phyloP scores from a whole-genome alignment of 1,140 invertebrate genomes.

The Drosophila auraria region DNA sequence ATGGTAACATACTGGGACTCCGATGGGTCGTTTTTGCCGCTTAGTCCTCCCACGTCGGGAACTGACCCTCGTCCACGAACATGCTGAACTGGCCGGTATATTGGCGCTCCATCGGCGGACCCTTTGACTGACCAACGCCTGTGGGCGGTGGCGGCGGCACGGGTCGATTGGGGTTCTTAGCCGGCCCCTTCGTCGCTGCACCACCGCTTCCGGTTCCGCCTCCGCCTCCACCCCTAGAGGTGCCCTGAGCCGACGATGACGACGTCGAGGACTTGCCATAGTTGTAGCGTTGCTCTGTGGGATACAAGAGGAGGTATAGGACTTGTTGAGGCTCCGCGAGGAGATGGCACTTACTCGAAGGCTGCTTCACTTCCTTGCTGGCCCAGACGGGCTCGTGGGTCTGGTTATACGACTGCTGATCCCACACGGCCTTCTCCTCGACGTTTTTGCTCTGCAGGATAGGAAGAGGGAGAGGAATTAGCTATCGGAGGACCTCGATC shows the following conservation, averaged over 20 bases:
- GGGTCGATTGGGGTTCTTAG: constrained; percentile 11
- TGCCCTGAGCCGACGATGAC: constrained; percentile 31
- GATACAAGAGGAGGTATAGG: neutral
- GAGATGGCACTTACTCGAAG: constrained; percentile 59
- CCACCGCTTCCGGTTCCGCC: constrained; percentile 16
- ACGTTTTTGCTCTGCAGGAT: constrained; percentile 74
- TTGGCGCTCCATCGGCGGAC: constrained; percentile 62
- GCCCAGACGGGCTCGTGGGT: constrained; percentile 84
- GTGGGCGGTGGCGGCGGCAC: constrained; percentile 25
- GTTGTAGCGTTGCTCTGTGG: constrained; percentile 68
- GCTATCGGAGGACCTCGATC: neutral
- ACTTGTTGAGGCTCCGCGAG: no score
- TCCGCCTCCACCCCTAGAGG: constrained; percentile 24
- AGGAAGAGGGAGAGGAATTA: no score
- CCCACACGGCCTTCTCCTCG: constrained; percentile 84
- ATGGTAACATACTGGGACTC: neutral
- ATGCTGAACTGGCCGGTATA: constrained; percentile 81
- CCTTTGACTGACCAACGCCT: constrained; percentile 21
- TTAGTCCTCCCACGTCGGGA: constrained; percentile 85
- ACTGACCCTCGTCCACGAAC: constrained; percentile 84
- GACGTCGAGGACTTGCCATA: constrained; percentile 56
- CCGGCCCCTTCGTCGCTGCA: constrained; percentile 34
- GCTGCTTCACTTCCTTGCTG: constrained; percentile 75
- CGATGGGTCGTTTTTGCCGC: neutral
- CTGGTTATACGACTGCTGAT: constrained; percentile 83